These are phyloP conservation scores for Zonotrichia leucophrys DNA, from an alignment of 2,113 vertebrate genomes.

Conservation along the genomic window DNA sequence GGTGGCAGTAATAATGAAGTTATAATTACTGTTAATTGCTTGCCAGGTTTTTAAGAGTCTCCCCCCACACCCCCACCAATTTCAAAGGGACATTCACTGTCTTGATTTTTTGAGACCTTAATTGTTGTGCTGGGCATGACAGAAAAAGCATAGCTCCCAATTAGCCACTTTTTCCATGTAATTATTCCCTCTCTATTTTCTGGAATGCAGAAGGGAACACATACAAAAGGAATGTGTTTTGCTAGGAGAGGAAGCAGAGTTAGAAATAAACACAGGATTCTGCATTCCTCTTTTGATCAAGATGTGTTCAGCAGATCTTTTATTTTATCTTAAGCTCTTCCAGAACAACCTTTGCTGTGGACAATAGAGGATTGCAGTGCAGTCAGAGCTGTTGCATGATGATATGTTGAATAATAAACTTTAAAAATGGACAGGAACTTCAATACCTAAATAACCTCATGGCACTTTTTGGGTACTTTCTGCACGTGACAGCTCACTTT, in stretches of 20 bases:
- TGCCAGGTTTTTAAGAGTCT: background rate
- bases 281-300: slow-evolving; percentile 27
- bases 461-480: slow-evolving; percentile 52
- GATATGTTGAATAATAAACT: background rate
- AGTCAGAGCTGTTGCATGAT: background rate
- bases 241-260: slow-evolving; percentile 1
- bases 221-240: slow-evolving; percentile 51
- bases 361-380: background rate
- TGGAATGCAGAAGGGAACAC: slow-evolving; percentile 42
- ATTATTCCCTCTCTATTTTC: slow-evolving; percentile 61
- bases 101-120: background rate
- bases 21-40: background rate
- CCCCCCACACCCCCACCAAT: background rate
- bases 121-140: background rate
- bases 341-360: background rate
- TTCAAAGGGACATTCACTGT: slow-evolving; percentile 11
- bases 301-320: slow-evolving; percentile 14
- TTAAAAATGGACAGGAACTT: background rate
- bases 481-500: slow-evolving; percentile 22
- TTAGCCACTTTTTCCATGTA: slow-evolving; percentile 24
- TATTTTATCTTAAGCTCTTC: slow-evolving; percentile 36
- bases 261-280: slow-evolving; percentile 5
- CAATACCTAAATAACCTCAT: slow-evolving; percentile 36
- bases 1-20: background rate
- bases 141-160: slow-evolving; percentile 37